A percentile compares a stretch with the other conserved stretches of the same genome.
Evolutionary conservation across 2,797 vertebrate species (phyloP).

Genomic region (Enteromius afrohamiltoni): DNA sequence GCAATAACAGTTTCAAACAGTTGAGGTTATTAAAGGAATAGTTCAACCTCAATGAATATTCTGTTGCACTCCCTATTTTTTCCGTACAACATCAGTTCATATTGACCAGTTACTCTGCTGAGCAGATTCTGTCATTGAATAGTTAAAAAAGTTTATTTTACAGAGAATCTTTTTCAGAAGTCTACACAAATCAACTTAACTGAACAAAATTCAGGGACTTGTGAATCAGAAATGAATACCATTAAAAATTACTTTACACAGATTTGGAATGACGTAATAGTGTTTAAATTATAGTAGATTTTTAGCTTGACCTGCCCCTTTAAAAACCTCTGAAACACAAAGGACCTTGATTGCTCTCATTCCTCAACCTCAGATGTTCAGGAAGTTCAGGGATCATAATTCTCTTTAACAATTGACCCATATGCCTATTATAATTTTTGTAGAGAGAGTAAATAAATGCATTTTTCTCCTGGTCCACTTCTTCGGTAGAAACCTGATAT

Average conservation of each 20-base stretch:
- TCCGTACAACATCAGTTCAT: neutral
- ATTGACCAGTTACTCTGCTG: neutral
- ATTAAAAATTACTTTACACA: neutral
- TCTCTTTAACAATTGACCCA: conserved; percentile 3
- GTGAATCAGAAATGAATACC: neutral
- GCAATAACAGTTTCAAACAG: neutral
- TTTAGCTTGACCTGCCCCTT: neutral
- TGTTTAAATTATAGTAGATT: neutral
- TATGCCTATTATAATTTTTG: neutral
- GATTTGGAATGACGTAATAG: neutral
- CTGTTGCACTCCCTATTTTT: neutral
- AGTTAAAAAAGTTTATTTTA: neutral
- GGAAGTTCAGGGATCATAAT: conserved; percentile 4
- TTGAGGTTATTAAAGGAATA: conserved; percentile 29
- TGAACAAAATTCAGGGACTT: neutral
- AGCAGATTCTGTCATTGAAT: neutral
- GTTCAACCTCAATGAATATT: neutral
- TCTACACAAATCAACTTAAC: neutral
- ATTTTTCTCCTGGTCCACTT: neutral
- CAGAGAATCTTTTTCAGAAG: too few species aligned
- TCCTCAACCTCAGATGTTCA: neutral
- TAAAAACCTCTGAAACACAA: neutral
- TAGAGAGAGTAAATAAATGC: conserved; percentile 2
- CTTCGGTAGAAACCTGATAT: neutral
- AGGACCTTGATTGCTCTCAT: neutral